Percentiles rank a stretch among this genome's conserved stretches.
Evolutionary conservation across 2,797 vertebrate genomes (phyloP).

Genomic region (Pseudotriccus pelzelni): DNA sequence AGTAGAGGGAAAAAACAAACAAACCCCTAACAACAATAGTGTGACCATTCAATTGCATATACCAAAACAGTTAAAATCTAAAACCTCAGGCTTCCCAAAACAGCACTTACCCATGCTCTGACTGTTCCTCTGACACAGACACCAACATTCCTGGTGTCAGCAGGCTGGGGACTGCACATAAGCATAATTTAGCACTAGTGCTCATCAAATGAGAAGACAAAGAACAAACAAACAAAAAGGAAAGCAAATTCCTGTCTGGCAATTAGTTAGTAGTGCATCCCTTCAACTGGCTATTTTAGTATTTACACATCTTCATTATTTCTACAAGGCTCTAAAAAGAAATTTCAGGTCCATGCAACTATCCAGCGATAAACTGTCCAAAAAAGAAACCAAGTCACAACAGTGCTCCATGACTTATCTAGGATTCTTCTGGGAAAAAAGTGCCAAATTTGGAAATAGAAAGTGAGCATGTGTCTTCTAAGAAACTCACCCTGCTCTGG

Average conservation of each 20-base stretch:
- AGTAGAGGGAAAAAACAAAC: not conserved
- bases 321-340: not conserved
- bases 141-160: not conserved
- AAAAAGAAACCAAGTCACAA: not conserved
- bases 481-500: not conserved
- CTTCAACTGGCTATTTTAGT: not conserved
- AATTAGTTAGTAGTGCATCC: not conserved
- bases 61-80: not conserved
- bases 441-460: not conserved
- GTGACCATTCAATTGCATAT: not conserved
- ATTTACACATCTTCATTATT: not conserved
- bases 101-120: not conserved
- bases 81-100: not conserved
- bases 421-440: not conserved
- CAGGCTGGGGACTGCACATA: not conserved
- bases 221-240: not conserved
- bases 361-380: rapidly evolving
- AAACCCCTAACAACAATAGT: not conserved
- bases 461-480: not conserved
- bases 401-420: not conserved
- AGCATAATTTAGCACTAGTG: not conserved
- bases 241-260: not conserved
- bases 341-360: not conserved
- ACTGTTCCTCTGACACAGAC: not conserved
- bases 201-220: not conserved